Base-by-base conservation (phyloP, 2,113 vertebrate species). In the Cricetomys ansorgei region DNA sequence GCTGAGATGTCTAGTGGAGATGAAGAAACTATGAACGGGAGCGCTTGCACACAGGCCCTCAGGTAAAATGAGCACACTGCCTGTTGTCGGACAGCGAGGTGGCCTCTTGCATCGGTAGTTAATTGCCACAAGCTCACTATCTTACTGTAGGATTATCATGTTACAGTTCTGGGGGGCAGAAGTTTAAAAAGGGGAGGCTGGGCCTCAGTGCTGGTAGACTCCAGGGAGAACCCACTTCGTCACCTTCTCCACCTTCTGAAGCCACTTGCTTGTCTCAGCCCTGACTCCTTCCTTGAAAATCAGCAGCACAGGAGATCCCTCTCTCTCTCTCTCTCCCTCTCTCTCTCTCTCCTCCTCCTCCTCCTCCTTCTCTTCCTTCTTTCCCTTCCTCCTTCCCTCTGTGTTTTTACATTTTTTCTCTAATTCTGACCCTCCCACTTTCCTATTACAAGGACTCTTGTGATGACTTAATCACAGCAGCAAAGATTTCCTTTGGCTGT, bases 1-100 rank as follows among this genome's bases (percentile, higher is more conserved):
- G 0, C 17, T 23, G 11, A 70, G 69, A 84, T 16, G 37, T 79
- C 59, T n/a, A 62, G 8, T 59, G 17, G 34, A 21, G 70, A 75
- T 3, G 9, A 79, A 65, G 75, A 48, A 87, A 53, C 3, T 17
- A 0, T 2, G 48, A 48, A 7, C 3, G 50, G 12, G 1, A 40
- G 34, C 1, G 0, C 2, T 7, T 79, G 72, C n/a, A n/a, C 8
- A 8, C 0, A 0, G n/a, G 45, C 7, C 34, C 75, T 50, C 7
- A 50, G 23, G 67, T 11, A 43, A 75, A 55, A 40, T 0, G 21
- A 3, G 17, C 16, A 0, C 34, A 17, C 2, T 34, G 3, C 6
- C 7, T n/a, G 45, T 34, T 37, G 23, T 15, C 40, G 50, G 12
- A 3, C 1, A 23, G 19, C 0, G 29, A 10, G 0, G 11, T 64